Percentiles rank a stretch among this genome's conserved stretches.
phyloP scores from a whole-genome alignment of 2,113 vertebrate genomes.

The Globicephala melas region DNA sequence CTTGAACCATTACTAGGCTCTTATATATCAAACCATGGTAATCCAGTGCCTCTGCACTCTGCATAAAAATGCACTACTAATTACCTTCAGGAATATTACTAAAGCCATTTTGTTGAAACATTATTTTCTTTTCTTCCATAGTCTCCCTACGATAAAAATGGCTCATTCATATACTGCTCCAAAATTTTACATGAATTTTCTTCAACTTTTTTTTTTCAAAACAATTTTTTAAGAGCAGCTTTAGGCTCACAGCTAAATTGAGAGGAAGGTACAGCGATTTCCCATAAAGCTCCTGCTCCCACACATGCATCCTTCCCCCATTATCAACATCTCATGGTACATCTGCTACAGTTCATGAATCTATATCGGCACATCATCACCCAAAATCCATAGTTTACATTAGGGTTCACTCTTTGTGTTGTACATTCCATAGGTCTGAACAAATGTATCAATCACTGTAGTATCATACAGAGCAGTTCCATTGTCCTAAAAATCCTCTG shows the following conservation, averaged over 20 bases:
- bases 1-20: not conserved
- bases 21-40: not conserved
- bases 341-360: not conserved
- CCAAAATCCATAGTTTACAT: not conserved
- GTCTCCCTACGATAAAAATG: not conserved
- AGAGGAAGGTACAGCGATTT: not conserved
- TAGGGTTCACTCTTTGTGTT: not conserved
- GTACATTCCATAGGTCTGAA: not conserved
- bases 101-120: not conserved
- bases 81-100: not conserved
- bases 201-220: not conserved
- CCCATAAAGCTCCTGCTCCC: not conserved
- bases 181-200: conserved; percentile 10
- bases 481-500: not conserved
- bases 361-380: not conserved
- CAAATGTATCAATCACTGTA: not conserved
- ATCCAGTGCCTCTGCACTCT: not conserved
- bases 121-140: not conserved
- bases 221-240: not conserved
- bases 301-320: not conserved
- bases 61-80: not conserved
- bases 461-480: not conserved
- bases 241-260: not conserved
- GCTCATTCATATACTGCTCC: not conserved
- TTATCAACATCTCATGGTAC: not conserved